phyloP scores from a whole-genome alignment of 2,113 vertebrate species.

The Willisornis vidua region DNA sequence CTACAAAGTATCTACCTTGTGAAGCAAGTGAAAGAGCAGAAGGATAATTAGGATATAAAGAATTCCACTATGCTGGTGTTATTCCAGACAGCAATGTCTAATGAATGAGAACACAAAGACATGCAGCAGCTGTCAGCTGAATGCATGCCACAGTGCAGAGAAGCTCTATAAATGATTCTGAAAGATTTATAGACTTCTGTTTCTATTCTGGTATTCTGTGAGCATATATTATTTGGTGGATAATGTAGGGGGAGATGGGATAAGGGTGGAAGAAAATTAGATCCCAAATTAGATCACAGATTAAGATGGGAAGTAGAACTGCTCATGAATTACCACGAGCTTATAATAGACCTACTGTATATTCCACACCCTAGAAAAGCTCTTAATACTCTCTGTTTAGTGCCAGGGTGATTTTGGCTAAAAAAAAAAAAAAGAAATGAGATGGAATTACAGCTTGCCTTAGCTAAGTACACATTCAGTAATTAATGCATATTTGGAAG shows the following conservation, averaged over 20 bases:
- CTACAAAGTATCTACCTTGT: constrained; percentile 24
- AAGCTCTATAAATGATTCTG: constrained; percentile 45
- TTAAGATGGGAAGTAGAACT: constrained; percentile 36
- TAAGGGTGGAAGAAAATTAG: constrained; percentile 38
- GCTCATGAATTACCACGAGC: constrained; percentile 27
- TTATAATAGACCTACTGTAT: constrained; percentile 21
- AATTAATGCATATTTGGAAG: background rate
- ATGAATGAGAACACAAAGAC: constrained; percentile 59
- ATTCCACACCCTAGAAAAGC: background rate
- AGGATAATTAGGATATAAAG: constrained; percentile 27
- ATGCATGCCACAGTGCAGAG: constrained; percentile 56
- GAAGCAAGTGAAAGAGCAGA: constrained; percentile 28
- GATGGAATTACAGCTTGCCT: background rate
- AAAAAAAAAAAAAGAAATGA: constrained; percentile 6
- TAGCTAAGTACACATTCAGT: background rate
- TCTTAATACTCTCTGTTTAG: background rate
- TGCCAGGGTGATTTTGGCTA: background rate
- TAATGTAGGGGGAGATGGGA: constrained; percentile 36
- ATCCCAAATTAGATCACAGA: constrained; percentile 52
- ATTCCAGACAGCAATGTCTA: constrained; percentile 47
- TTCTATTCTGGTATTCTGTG: constrained; percentile 59
- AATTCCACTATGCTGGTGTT: background rate
- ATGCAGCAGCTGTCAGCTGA: constrained; percentile 43
- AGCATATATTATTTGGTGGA: constrained; percentile 62
- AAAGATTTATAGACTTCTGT: constrained; percentile 63